A percentile compares a stretch with the other conserved stretches of the same genome.
These are phyloP conservation scores for Tenebrio molitor DNA, from an alignment of 1,140 invertebrate species.

Conservation along the genomic window DNA sequence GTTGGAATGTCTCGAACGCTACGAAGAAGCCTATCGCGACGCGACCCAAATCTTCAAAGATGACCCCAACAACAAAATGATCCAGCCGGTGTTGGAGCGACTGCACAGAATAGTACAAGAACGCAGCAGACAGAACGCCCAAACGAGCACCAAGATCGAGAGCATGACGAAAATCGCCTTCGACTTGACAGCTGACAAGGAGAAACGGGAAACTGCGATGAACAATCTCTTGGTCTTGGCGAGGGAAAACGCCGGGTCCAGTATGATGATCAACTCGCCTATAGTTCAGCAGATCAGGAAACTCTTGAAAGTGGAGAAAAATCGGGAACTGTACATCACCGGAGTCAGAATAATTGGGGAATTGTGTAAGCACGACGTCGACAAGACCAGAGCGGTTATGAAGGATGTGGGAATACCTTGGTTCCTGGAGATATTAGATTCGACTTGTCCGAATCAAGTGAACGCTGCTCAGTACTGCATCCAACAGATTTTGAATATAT, in stretches of 20 bases:
- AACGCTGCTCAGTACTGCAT: slow-evolving; percentile 85
- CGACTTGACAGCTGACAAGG: slow-evolving; percentile 74
- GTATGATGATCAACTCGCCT: slow-evolving; percentile 79
- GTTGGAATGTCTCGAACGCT: slow-evolving; percentile 81
- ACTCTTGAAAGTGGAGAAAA: slow-evolving; percentile 83
- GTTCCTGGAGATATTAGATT: slow-evolving; percentile 85
- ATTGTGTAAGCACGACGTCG: slow-evolving; percentile 77
- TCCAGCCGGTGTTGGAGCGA: slow-evolving; percentile 80
- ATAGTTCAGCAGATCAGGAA: slow-evolving; percentile 76
- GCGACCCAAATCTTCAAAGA: slow-evolving; percentile 85
- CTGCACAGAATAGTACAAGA: slow-evolving; percentile 86
- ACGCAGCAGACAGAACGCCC: slow-evolving; percentile 76
- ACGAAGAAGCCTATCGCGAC: slow-evolving; percentile 95
- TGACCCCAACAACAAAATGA: slow-evolving; percentile 89
- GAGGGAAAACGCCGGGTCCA: slow-evolving; percentile 86
- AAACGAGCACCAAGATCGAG: slow-evolving; percentile 82
- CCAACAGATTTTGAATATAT: slow-evolving; percentile 82
- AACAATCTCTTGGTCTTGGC: slow-evolving; percentile 94
- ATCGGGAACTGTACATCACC: slow-evolving; percentile 77
- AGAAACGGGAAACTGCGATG: slow-evolving; percentile 87
- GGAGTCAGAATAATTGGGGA: slow-evolving; percentile 81
- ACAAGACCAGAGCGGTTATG: slow-evolving; percentile 77
- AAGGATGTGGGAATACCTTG: slow-evolving; percentile 85
- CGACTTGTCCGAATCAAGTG: slow-evolving; percentile 78
- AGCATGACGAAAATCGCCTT: slow-evolving; percentile 88